These are phyloP conservation scores for Stomatorhinus ivindoensis DNA, from an alignment of 2,113 vertebrate genomes.

Conservation along the genomic window DNA sequence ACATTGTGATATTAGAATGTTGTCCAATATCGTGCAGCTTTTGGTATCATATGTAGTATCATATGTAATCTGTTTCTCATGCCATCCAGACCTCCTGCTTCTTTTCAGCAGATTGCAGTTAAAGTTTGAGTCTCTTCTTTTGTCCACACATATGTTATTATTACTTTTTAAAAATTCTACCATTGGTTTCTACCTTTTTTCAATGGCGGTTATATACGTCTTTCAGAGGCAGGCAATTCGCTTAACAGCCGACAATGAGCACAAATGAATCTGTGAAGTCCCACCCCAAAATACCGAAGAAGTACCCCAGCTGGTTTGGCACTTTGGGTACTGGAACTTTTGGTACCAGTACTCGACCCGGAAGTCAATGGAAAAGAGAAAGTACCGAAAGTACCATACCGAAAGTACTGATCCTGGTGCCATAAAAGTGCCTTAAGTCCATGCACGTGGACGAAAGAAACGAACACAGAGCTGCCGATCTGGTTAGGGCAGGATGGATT, in stretches of 20 bases:
- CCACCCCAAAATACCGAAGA: not conserved
- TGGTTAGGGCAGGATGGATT: not conserved
- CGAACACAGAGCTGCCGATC: not conserved
- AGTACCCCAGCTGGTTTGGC: not conserved
- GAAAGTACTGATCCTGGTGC: not conserved
- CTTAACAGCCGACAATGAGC: not conserved
- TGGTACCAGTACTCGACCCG: not conserved
- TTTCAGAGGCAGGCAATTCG: not conserved
- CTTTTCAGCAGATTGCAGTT: not conserved
- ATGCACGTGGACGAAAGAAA: not conserved
- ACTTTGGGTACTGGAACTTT: not conserved
- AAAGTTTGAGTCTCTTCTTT: not conserved
- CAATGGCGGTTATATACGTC: not conserved
- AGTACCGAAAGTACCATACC: not conserved
- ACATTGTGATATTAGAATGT: not conserved
- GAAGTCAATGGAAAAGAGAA: not conserved
- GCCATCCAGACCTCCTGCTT: not conserved
- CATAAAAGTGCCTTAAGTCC: not conserved
- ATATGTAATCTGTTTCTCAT: not conserved
- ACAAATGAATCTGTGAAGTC: not conserved
- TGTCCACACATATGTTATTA: not conserved
- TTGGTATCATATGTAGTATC: no score
- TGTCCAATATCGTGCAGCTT: no score
- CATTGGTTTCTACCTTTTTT: not conserved
- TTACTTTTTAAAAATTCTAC: not conserved